These are phyloP conservation scores for Phataginus tricuspis DNA, from an alignment of 2,797 vertebrate species.

Conservation along the genomic window DNA sequence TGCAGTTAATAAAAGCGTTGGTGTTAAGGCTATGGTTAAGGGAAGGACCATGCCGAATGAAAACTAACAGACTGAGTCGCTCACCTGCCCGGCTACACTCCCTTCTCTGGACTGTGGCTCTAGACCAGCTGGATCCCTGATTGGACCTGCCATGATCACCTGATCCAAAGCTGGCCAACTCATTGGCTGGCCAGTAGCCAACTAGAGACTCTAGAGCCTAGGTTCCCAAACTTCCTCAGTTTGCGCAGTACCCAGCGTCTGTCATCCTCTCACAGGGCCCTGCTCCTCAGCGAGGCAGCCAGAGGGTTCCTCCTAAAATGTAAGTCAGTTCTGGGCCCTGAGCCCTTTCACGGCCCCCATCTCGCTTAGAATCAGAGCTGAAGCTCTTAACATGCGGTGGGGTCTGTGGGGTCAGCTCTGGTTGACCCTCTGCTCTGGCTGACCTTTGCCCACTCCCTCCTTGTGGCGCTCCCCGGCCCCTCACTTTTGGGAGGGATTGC, in stretches of 20 bases:
- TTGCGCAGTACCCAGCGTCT: rapidly evolving
- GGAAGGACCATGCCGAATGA: not conserved
- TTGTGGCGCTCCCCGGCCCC: too few relatives aligned
- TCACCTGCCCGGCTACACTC: not conserved
- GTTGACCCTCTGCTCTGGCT: not conserved
- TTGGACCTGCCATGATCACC: not conserved
- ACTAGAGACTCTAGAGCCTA: not conserved
- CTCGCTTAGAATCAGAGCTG: not conserved
- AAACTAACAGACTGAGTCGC: not conserved
- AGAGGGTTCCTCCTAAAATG: not conserved
- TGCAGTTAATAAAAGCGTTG: not conserved
- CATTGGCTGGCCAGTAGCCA: not conserved
- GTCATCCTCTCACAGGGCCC: rapidly evolving
- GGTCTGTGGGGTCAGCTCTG: not conserved
- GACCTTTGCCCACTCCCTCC: not conserved
- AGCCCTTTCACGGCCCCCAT: not conserved
- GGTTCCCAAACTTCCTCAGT: not conserved
- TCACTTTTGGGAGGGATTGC: not conserved
- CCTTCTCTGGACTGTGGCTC: rapidly evolving
- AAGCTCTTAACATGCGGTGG: not conserved
- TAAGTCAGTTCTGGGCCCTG: not conserved
- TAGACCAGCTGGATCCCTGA: not conserved
- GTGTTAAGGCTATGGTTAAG: not conserved
- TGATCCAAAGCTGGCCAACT: not conserved
- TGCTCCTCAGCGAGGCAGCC: not conserved